phyloP scores from a whole-genome alignment of 2,113 vertebrate species.

The rabbit (Oryctolagus cuniculus) region DNA sequence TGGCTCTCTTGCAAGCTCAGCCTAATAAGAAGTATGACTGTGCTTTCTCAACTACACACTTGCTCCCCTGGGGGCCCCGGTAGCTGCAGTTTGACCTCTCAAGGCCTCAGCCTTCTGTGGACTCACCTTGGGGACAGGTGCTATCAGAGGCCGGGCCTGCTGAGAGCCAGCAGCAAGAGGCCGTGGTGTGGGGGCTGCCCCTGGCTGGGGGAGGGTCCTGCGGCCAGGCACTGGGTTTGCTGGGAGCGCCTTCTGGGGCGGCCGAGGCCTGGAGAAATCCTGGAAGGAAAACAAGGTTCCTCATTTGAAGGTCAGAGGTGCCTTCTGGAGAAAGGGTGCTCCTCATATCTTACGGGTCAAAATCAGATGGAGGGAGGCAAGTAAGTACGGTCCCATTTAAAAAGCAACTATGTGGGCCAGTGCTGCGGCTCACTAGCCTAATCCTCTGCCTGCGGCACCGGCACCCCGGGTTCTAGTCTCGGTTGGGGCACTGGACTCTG shows the following conservation, averaged over 20 bases:
- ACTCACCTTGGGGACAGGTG: conserved; percentile 74
- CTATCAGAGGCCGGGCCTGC: background rate
- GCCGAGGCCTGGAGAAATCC: conserved; percentile 85
- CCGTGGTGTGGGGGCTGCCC: background rate
- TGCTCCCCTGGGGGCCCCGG: no score
- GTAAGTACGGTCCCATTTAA: background rate
- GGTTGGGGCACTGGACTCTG: no score
- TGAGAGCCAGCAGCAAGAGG: conserved; percentile 34
- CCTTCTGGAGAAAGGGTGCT: background rate
- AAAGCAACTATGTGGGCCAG: background rate
- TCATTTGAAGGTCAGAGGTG: background rate
- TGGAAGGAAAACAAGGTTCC: conserved; percentile 55
- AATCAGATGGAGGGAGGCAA: background rate
- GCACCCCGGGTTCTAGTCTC: no score
- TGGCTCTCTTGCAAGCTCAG: background rate
- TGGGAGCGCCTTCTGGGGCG: conserved; percentile 89
- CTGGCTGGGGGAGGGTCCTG: conserved; percentile 62
- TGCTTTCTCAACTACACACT: background rate
- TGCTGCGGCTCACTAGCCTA: no score
- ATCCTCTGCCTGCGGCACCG: no score
- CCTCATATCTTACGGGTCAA: background rate
- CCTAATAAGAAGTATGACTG: background rate
- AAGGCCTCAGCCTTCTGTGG: background rate
- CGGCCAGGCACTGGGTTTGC: conserved; percentile 85
- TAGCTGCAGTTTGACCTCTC: background rate